Evolutionary conservation across 2,888 invertebrate genomes (phyloP).

Genomic region (Eupithecia centaureata): DNA sequence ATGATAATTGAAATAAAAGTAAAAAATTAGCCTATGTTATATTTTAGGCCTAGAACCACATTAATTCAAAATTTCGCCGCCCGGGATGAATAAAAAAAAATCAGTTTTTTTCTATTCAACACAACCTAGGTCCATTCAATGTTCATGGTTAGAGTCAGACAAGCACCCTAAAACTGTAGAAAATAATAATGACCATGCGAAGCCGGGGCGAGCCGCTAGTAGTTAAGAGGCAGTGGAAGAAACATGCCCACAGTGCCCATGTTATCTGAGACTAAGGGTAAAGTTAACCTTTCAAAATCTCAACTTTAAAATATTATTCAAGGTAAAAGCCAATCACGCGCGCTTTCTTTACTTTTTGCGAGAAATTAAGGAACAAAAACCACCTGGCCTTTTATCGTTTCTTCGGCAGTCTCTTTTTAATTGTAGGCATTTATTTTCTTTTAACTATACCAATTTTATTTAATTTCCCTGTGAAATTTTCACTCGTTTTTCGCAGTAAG

Average conservation of each 20-base stretch:
- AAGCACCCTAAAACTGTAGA: too few relatives aligned
- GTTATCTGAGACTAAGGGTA: background rate
- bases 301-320: background rate
- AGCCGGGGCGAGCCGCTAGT: too few relatives aligned
- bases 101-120: background rate
- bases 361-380: background rate
- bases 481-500: too few relatives aligned
- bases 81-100: too few relatives aligned
- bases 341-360: background rate
- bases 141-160: background rate
- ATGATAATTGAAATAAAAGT: too few relatives aligned
- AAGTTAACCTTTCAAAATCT: background rate
- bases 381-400: background rate
- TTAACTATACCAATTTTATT: background rate
- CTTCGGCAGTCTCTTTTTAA: background rate
- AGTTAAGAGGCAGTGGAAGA: background rate
- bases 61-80: too few relatives aligned
- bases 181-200: too few relatives aligned
- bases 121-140: background rate
- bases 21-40: too few relatives aligned
- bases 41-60: too few relatives aligned
- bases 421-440: too few relatives aligned
- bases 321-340: background rate
- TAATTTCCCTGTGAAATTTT: background rate
- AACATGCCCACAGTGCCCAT: background rate